A percentile compares a stretch with the other conserved stretches of the same genome.
Evolutionary conservation across 1,140 invertebrate species (phyloP).

Genomic region (Anagrus nilaparvatae): DNA sequence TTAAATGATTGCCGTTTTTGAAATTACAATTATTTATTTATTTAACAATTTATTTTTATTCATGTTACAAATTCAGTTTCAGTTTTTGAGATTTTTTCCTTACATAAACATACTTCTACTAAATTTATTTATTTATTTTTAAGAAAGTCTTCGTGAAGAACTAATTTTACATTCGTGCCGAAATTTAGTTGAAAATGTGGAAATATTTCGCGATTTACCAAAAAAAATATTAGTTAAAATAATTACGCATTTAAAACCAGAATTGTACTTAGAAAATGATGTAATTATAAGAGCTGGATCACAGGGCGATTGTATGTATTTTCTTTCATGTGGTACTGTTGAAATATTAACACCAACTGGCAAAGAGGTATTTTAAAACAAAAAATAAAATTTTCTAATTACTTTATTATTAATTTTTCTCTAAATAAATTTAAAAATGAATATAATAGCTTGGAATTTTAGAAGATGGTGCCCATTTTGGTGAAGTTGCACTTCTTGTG

Average conservation of each 20-base stretch:
- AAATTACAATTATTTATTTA: no score
- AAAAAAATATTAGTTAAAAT: slow-evolving; percentile 24
- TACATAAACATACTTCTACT: not conserved
- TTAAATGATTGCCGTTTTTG: no score
- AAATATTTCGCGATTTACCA: slow-evolving; percentile 30
- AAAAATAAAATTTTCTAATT: slow-evolving; percentile 1
- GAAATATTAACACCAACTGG: slow-evolving; percentile 48
- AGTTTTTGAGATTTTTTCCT: not conserved
- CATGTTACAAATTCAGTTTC: not conserved
- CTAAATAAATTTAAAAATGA: not conserved
- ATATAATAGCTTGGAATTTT: slow-evolving; percentile 40
- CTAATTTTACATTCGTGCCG: slow-evolving; percentile 30
- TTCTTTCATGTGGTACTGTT: slow-evolving; percentile 47
- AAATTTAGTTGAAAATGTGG: slow-evolving; percentile 31
- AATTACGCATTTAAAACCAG: slow-evolving; percentile 28
- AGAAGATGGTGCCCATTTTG: slow-evolving; percentile 45
- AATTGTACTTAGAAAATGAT: slow-evolving; percentile 34
- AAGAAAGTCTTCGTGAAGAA: slow-evolving; percentile 30
- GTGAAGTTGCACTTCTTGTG: slow-evolving; percentile 40
- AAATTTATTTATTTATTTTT: no score
- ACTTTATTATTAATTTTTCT: slow-evolving; percentile 2
- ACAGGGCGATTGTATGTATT: slow-evolving; percentile 50
- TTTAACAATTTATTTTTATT: not conserved
- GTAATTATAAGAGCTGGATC: slow-evolving; percentile 44
- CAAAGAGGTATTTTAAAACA: slow-evolving; percentile 37